Conservation (phyloP, 1,140 invertebrate species). For the Diprion similis region DNA sequence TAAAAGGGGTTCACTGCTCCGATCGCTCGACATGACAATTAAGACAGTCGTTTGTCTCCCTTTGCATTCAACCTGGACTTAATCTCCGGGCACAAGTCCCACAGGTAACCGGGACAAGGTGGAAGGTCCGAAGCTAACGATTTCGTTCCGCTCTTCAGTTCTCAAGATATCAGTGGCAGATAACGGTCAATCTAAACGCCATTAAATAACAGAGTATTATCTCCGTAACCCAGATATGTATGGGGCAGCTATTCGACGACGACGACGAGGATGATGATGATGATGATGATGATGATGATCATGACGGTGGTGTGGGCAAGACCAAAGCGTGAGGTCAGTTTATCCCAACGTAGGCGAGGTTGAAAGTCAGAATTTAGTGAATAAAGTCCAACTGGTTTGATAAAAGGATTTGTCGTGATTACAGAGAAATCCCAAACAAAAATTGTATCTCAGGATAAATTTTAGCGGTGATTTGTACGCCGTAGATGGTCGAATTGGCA, state of each 20-base stretch:
- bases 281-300: too few relatives aligned
- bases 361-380: background rate
- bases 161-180: constrained; percentile 14
- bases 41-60: background rate
- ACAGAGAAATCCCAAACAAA: too few relatives aligned
- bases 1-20: background rate
- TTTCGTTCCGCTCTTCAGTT: background rate
- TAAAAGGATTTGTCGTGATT: too few relatives aligned
- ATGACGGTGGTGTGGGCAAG: too few relatives aligned
- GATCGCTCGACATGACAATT: background rate
- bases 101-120: too few relatives aligned
- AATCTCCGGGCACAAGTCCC: background rate
- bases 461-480: too few relatives aligned
- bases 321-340: background rate
- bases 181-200: constrained; percentile 25
- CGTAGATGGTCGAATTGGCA: too few relatives aligned
- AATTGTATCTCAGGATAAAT: too few relatives aligned
- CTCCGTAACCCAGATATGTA: constrained; percentile 34
- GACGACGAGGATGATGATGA: background rate
- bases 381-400: too few relatives aligned
- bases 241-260: constrained; percentile 15
- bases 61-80: background rate
- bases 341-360: background rate
- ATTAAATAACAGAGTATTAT: constrained; percentile 39
- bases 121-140: too few relatives aligned